These are phyloP conservation scores for Lophius piscatorius DNA, from an alignment of 2,113 vertebrate genomes.

Conservation along the genomic window DNA sequence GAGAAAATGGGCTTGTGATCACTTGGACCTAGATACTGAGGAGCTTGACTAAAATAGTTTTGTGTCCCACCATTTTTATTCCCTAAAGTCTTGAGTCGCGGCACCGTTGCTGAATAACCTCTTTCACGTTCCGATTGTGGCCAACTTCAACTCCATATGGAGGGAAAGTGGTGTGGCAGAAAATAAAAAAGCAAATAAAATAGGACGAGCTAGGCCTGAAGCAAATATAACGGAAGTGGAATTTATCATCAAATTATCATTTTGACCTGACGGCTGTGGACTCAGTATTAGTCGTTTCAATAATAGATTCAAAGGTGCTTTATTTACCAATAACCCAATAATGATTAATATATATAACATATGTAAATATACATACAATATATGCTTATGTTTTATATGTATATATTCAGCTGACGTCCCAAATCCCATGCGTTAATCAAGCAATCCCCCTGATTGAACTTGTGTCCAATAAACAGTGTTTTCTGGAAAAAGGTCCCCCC, in stretches of 20 bases:
- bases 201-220: conserved; percentile 76
- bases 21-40: conserved; percentile 80
- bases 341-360: not conserved
- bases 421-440: too few relatives aligned
- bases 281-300: conserved; percentile 64
- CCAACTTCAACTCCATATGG: conserved; percentile 67
- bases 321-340: conserved; percentile 35
- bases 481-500: too few relatives aligned
- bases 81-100: conserved; percentile 68
- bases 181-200: conserved; percentile 63
- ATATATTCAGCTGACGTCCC: too few relatives aligned
- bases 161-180: conserved; percentile 66
- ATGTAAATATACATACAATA: too few relatives aligned
- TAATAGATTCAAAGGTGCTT: conserved; percentile 58
- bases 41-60: conserved; percentile 76
- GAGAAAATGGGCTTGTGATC: conserved; percentile 75
- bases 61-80: conserved; percentile 65
- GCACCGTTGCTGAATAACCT: conserved; percentile 75
- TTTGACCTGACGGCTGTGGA: conserved; percentile 70
- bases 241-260: conserved; percentile 78
- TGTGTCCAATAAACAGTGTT: too few relatives aligned
- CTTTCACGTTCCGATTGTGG: conserved; percentile 74
- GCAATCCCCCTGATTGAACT: too few relatives aligned
- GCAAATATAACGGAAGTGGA: conserved; percentile 72
- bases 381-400: too few relatives aligned